A percentile compares a stretch with the other conserved stretches of the same genome.
Evolutionary conservation across 2,113 vertebrate species (phyloP).

Genomic region (Myanophis thanlyinensis): DNA sequence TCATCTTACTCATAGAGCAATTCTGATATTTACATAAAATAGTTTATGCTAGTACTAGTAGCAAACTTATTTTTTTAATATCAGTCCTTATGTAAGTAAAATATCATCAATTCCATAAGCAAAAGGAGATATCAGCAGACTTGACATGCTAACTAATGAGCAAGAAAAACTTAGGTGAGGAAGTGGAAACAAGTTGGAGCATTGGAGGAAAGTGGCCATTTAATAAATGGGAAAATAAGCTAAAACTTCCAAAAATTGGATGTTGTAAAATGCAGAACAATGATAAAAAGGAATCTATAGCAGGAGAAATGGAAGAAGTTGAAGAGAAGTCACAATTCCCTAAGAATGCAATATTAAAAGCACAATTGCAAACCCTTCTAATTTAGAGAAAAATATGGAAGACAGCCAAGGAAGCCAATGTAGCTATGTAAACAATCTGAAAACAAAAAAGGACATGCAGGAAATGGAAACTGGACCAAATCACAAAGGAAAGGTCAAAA

Average conservation of each 20-base stretch:
- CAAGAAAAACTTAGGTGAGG: background rate
- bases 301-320: background rate
- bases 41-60: background rate
- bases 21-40: background rate
- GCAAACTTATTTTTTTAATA: background rate
- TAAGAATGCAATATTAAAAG: background rate
- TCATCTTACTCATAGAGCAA: background rate
- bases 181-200: background rate
- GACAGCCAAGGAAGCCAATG: background rate
- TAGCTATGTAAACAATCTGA: background rate
- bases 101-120: background rate
- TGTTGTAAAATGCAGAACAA: background rate
- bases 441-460: background rate
- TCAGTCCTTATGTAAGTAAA: background rate
- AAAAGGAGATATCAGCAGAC: background rate
- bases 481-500: background rate
- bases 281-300: background rate
- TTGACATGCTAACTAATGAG: background rate
- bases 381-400: background rate
- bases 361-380: background rate
- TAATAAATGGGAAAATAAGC: background rate
- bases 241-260: background rate
- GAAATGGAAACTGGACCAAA: background rate
- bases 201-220: background rate
- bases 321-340: background rate